Base-by-base conservation (phyloP, 2,797 vertebrate species). In the Hemibagrus guttatus region DNA sequence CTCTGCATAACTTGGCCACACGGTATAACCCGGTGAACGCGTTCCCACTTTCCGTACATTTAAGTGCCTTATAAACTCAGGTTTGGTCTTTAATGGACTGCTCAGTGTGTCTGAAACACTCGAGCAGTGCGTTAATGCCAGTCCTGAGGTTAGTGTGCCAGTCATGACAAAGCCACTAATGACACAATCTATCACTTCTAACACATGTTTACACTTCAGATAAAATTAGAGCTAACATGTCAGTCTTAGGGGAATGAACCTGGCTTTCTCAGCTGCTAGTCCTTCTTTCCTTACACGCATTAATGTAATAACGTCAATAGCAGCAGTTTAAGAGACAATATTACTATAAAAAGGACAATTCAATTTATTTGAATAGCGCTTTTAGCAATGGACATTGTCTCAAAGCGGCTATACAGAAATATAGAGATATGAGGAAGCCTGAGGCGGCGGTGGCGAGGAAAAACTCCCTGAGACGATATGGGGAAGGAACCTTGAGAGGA, bases 41-140 rank as follows among this genome's bases (percentile, higher is more conserved):
- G 83, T 87, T 87, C 88, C 88, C 78, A 87, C 84, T 90, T 88
- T 90, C 85, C 83, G 42, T 83, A 75, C 31, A 31, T 84, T 91
- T 93, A 91, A 93, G 91, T 91, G 87, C 68, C 75, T 86, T 91
- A 93, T 93, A 92, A 94, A 94, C 92, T 39, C 84, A 64, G 71
- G 71, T 86, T 89, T 79, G 84, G 75, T 89, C 90, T 28, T 69
- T 93, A 86, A 89, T 82, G 59, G 88, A 88, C 88, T 84, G 76
- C 71, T 74, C 84, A 87, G 90, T 91, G 89, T 92, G 92, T 92
- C 90, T 84, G 89, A 59, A 90, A 74, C 91, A 92, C 90, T 79
- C 6, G 28, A 78, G 52, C 52, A 3, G 75, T 23, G 54, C 85
- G 19, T 74, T 83, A 74, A 76, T 89, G 90, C 89, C 80, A 90